Evolutionary conservation across 1,140 invertebrate species (phyloP), one percentile per base, ranked within the genome.

Genomic region (Drosophila insularis): DNA sequence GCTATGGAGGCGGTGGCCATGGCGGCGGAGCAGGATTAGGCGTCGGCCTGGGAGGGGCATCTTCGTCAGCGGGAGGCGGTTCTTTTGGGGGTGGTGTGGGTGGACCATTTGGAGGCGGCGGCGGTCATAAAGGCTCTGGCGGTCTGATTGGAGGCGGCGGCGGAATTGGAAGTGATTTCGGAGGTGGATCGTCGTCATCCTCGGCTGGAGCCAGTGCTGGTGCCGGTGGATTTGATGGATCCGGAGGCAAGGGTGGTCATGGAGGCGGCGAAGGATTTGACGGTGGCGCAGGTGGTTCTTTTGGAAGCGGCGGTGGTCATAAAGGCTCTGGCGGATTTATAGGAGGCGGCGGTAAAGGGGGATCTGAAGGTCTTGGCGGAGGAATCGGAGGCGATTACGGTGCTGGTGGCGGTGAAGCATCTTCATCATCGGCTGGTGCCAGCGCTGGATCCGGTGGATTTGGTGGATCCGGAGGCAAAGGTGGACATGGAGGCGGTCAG

Each of bases 1-100:
- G 70, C 4, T 64, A 59, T 5, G 65, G 56, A 2, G 75, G 63
- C 11, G 66, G 63, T 11, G 68, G 63, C n/a, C 40, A 19, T 53
- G 60, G 65, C n/a, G 61, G 39, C n/a, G 73, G 63, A 14, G 32
- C 50, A 2, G 71, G 60, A 7, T 23, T 39, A 2, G 71, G 71
- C 13, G 66, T 55, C 6, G 74, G 68, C 5, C 32, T 61, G 1
- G 80, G 66, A 10, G 64, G 65, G 13, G 39, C 17, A 10, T 50
- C 43, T 11, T 50, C 43, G 7, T 50, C 43, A 2, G 68, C 43
- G 2, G 73, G 39, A 53, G 37, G 27, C 3, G 60, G 68, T 17
- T 60, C 66, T 3, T 50, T 61, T 3, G 66, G 54, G 1, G 67
- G 59, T 19, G 65, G 56, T 10, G 58, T 17, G 4, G 31, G 11